phyloP scores from a whole-genome alignment of 2,113 vertebrate species.

The Budorcas taxicolor region DNA sequence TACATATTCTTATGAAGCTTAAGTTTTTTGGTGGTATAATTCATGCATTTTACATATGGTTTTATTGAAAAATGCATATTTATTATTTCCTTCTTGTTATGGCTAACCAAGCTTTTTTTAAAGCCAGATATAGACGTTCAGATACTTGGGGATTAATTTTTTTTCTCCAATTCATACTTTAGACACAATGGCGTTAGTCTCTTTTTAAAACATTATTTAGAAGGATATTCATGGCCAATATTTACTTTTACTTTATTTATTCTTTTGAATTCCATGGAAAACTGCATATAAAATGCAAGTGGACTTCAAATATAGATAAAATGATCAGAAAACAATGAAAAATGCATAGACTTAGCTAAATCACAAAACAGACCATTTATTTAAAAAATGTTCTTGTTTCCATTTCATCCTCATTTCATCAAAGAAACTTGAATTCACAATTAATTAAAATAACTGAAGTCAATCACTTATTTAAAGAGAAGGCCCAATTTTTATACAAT shows the following conservation, averaged over 20 bases:
- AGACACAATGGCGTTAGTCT: not conserved
- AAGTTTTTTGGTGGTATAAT: not conserved
- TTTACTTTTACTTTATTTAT: constrained; percentile 19
- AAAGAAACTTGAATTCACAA: not conserved
- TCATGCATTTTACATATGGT: not conserved
- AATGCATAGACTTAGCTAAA: not conserved
- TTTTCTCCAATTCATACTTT: not conserved
- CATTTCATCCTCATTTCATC: not conserved
- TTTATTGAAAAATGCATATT: not conserved
- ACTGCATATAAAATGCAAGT: not conserved
- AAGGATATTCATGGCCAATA: not conserved
- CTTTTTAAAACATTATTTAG: not conserved
- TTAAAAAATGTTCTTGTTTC: not conserved
- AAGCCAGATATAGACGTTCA: not conserved
- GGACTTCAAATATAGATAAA: not conserved
- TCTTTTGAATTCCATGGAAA: not conserved
- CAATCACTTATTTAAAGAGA: not conserved
- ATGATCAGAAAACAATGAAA: not conserved
- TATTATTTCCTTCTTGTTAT: not conserved
- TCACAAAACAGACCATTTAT: not conserved
- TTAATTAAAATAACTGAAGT: not conserved
- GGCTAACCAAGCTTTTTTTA: not conserved
- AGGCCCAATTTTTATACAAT: not conserved
- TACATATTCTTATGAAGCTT: constrained; percentile 1
- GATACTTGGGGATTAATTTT: not conserved